Percentiles rank a stretch among this genome's conserved stretches.
Conservation (phyloP, 2,797 vertebrate species). For the Oophaga sylvatica region DNA sequence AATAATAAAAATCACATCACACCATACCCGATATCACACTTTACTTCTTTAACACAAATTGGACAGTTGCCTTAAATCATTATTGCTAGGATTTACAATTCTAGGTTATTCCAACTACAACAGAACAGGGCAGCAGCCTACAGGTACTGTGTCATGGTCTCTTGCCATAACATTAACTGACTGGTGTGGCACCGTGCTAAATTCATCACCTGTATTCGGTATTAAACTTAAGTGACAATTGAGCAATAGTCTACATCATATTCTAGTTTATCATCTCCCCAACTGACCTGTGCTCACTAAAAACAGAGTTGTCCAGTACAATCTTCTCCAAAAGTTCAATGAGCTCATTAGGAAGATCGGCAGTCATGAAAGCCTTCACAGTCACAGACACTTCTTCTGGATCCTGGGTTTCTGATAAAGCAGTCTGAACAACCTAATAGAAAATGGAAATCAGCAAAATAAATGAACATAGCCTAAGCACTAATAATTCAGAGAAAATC, state of each 20-base stretch:
- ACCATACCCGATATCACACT: too few relatives aligned
- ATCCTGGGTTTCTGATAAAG: slow-evolving; percentile 86
- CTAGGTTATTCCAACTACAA: background rate
- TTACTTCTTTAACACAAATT: too few relatives aligned
- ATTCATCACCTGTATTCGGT: background rate
- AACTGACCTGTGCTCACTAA: slow-evolving; percentile 87
- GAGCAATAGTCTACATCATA: background rate
- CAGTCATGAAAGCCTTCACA: slow-evolving; percentile 89
- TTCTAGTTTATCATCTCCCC: background rate
- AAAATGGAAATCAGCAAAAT: background rate
- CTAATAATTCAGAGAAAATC: background rate
- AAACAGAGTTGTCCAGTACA: slow-evolving; percentile 88
- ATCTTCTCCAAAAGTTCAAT: slow-evolving; percentile 89
- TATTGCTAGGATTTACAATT: background rate
- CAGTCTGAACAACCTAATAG: slow-evolving; percentile 77
- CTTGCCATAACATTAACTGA: background rate
- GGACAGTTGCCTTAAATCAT: too few relatives aligned
- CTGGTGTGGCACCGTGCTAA: background rate
- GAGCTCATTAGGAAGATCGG: slow-evolving; percentile 85
- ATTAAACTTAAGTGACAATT: background rate
- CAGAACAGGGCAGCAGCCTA: background rate
- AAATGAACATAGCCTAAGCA: too few relatives aligned
- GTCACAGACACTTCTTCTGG: slow-evolving; percentile 89
- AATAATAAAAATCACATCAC: too few relatives aligned
- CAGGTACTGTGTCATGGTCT: background rate